Evolutionary conservation across 1,140 invertebrate species (phyloP).

Genomic region (Laupala kohalensis): DNA sequence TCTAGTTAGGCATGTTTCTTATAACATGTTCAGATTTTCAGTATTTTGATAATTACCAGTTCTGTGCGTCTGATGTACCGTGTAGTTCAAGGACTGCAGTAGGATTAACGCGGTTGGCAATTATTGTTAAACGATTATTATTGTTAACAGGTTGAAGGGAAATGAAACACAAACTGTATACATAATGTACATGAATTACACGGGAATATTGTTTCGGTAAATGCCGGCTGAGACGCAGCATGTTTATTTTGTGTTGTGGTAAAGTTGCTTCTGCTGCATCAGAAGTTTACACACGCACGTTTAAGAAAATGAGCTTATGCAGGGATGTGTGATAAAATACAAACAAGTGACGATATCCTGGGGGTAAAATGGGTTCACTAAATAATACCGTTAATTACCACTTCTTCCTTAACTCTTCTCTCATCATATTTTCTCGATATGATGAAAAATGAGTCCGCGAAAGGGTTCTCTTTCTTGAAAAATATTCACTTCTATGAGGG

Average conservation of each 20-base stretch:
- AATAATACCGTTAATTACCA: neutral
- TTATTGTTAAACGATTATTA: no score
- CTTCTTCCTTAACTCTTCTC: neutral
- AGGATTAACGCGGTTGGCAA: no score
- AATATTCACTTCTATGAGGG: neutral
- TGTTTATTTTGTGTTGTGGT: neutral
- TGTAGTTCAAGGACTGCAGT: neutral
- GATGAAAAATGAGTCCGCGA: neutral
- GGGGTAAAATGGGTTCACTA: neutral
- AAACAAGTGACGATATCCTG: neutral
- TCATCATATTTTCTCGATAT: neutral
- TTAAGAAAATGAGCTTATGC: neutral
- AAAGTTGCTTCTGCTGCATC: neutral
- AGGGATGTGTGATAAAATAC: neutral
- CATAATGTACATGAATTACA: neutral
- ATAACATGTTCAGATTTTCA: no score
- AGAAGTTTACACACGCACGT: neutral
- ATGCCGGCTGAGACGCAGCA: neutral
- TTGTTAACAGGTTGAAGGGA: no score
- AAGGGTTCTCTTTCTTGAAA: neutral
- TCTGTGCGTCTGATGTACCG: neutral
- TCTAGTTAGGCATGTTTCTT: no score
- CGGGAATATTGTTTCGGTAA: neutral
- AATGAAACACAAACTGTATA: neutral
- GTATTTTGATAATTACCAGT: neutral